Conservation (phyloP, 2,797 vertebrate species). For the Fringilla coelebs region DNA sequence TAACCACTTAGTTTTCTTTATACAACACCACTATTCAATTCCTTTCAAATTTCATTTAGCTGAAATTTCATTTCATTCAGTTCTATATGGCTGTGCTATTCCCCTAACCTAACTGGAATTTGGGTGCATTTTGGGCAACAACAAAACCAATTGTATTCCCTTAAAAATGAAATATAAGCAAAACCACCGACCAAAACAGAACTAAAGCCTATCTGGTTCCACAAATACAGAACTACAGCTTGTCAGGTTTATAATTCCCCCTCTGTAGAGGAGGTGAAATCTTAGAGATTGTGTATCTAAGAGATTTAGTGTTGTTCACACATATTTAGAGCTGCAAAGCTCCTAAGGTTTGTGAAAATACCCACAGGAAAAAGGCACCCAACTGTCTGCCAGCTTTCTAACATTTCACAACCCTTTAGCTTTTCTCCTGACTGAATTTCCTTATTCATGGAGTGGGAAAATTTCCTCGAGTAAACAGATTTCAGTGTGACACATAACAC, state of each 20-base stretch:
- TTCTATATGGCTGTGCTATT: not conserved
- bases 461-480: not conserved
- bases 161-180: not conserved
- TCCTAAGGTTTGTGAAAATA: not conserved
- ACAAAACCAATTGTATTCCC: not conserved
- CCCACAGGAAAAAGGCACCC: not conserved
- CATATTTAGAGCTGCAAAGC: not conserved
- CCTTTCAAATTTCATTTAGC: not conserved
- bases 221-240: not conserved
- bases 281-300: not conserved
- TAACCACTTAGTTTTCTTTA: not conserved
- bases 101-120: not conserved
- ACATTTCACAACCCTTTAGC: not conserved
- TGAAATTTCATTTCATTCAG: no score
- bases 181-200: not conserved
- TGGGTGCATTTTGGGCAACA: not conserved
- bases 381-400: not conserved
- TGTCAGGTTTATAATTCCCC: not conserved
- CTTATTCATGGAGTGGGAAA: not conserved
- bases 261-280: not conserved
- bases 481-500: accelerated
- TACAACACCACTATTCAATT: not conserved
- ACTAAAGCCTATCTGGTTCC: not conserved
- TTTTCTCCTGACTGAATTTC: not conserved
- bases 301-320: not conserved